Evolutionary conservation across 2,888 invertebrate genomes (phyloP).

Genomic region (Diarsia rubi): DNA sequence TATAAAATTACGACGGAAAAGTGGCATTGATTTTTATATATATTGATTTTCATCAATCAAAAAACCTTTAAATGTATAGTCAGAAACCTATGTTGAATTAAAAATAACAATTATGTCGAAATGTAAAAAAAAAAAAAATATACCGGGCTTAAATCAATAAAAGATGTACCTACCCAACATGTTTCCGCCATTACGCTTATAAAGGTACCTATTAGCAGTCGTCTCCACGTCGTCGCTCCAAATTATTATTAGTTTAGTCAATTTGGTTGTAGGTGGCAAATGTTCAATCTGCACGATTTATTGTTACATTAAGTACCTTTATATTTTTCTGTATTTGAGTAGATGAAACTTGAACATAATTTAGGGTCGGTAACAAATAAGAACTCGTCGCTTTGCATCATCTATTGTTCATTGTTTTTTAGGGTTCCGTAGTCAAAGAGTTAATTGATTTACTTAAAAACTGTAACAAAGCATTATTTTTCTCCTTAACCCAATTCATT

Average conservation of each 20-base stretch:
- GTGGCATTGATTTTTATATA: too few relatives aligned
- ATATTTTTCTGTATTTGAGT: slow-evolving; percentile 16
- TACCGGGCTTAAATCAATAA: slow-evolving; percentile 16
- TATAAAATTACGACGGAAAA: too few relatives aligned
- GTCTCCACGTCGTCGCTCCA: slow-evolving; percentile 17
- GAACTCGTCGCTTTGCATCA: not conserved
- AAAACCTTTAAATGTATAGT: not conserved
- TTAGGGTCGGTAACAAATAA: slow-evolving; percentile 1
- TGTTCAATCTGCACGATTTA: slow-evolving; percentile 3
- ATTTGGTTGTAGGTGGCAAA: slow-evolving; percentile 31
- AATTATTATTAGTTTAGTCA: slow-evolving; percentile 35
- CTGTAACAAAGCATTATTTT: too few relatives aligned
- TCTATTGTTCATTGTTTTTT: not conserved
- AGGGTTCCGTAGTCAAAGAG: too few relatives aligned
- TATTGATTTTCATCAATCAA: not conserved
- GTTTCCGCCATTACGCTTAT: not conserved
- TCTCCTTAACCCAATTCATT: too few relatives aligned
- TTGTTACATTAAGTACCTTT: too few relatives aligned
- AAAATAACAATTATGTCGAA: not conserved
- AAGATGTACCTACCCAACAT: slow-evolving; percentile 16
- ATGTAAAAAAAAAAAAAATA: slow-evolving; percentile 1
- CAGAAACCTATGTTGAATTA: not conserved
- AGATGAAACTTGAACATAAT: not conserved
- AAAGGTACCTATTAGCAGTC: slow-evolving; percentile 2
- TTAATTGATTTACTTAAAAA: too few relatives aligned